phyloP scores from a whole-genome alignment of 2,888 invertebrate species.

The Acleris cristana region DNA sequence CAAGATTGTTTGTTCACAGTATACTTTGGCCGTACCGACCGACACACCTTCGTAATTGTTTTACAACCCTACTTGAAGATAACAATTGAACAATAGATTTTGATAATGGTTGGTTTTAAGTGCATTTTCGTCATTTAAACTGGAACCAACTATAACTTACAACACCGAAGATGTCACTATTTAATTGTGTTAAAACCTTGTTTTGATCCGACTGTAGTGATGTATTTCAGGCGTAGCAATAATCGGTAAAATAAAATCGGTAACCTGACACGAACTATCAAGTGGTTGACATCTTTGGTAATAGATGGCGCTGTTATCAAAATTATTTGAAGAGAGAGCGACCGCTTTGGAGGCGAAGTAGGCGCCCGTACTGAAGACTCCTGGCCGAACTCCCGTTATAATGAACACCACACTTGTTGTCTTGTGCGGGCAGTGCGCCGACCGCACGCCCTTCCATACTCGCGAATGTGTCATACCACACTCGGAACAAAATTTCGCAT shows the following conservation, averaged over 20 bases:
- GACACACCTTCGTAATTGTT: too few species aligned
- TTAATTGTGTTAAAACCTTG: too few species aligned
- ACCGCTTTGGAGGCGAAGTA: slow-evolving; percentile 57
- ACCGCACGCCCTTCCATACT: slow-evolving; percentile 77
- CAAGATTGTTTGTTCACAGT: too few species aligned
- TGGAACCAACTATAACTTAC: too few species aligned
- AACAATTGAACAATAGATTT: too few species aligned
- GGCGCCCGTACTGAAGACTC: slow-evolving; percentile 69
- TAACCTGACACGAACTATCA: slow-evolving; percentile 37
- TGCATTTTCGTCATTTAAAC: too few species aligned
- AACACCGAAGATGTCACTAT: too few species aligned
- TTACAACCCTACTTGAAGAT: too few species aligned
- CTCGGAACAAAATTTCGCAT: slow-evolving; percentile 69
- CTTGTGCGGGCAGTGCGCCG: slow-evolving; percentile 81
- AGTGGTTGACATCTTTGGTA: slow-evolving; percentile 12
- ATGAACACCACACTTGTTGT: slow-evolving; percentile 75
- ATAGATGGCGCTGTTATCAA: slow-evolving; percentile 68
- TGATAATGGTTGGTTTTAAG: too few species aligned
- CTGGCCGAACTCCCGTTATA: slow-evolving; percentile 82
- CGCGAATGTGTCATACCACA: slow-evolving; percentile 79
- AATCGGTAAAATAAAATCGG: slow-evolving; percentile 47
- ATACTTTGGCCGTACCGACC: too few species aligned
- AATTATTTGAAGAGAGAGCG: slow-evolving; percentile 50
- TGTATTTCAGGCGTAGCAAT: slow-evolving; percentile 27
- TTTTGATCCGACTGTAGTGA: slow-evolving; percentile 16